Evolutionary conservation across 2,113 vertebrate genomes (phyloP), one percentile per base, ranked within the genome.

Genomic region (Emydura subglobosa): DNA sequence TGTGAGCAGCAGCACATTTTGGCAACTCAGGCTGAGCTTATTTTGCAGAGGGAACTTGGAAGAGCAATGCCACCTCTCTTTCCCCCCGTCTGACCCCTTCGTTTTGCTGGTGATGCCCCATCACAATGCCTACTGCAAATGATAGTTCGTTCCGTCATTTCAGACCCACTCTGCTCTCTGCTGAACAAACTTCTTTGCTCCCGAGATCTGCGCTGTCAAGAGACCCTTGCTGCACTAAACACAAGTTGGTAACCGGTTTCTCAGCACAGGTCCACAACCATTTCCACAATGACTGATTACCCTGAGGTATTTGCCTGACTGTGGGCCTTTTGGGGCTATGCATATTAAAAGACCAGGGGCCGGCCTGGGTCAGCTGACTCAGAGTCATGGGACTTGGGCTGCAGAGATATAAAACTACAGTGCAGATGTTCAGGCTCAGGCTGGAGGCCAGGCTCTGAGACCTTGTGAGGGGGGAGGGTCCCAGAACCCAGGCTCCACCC

Each of bases 141-240:
- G 93, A 86, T 95, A 94, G 92, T 79, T 0, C 0, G 42, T 91
- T 91, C 89, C 72, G 91, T 87, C 4, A 85, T 91, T 87, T 85
- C 85, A 85, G 87, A 94, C 92, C 93, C 85, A 93, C 95, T 24
- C 96, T 92, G 54, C 44, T 85, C 79, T 91, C 87, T 93, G 31
- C 83, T 86, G 51, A 54, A 42, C 54, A 96, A 34, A 6, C 86
- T 47, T 68, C 83, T 93, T 89, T 82, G 42, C 80, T 96, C 93
- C 65, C 68, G 95, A 90, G 83, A 79, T 88, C 87, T 92, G 93
- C 68, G 83, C 89, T 92, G 88, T 79, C 87, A 87, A 95, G 89
- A 85, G 93, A 95, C 89, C 85, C 89, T 93, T 17, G 5, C 1
- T 2, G 94, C 82, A 91, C 84, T 11, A 61, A 95, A 86, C 90